These are phyloP conservation scores for Rhinoraja longicauda DNA, from an alignment of 2,797 vertebrate genomes.

Conservation along the genomic window DNA sequence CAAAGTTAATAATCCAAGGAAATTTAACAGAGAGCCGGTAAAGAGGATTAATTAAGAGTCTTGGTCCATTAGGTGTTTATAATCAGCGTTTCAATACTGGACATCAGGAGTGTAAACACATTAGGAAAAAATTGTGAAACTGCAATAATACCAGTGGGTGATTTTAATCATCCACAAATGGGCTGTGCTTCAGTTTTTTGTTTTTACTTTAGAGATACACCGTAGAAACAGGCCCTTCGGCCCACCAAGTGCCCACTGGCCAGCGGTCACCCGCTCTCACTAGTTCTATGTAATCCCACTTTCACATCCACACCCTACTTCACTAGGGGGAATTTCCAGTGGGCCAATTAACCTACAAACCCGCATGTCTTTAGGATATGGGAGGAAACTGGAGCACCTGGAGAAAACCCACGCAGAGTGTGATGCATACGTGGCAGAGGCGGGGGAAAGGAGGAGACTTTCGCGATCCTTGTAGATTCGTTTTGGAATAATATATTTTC, in stretches of 20 bases:
- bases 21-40: neutral
- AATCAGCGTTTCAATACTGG: neutral
- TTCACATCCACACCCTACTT: no score
- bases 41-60: neutral
- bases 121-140: neutral
- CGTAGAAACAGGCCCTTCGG: no score
- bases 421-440: neutral
- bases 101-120: neutral
- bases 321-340: no score
- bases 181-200: no score
- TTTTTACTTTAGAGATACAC: neutral
- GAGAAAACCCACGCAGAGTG: neutral
- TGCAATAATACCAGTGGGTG: no score
- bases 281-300: no score
- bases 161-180: neutral
- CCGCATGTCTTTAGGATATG: no score
- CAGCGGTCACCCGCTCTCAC: no score
- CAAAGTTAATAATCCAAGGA: neutral
- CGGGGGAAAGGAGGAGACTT: neutral
- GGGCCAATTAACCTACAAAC: no score
- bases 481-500: neutral
- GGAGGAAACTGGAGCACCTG: no score
- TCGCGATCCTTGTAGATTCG: neutral
- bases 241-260: no score
- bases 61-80: neutral